Evolutionary conservation across 2,888 invertebrate genomes (phyloP), one percentile per base, ranked within the genome.

Genomic region (Drosophila meridionalis): DNA sequence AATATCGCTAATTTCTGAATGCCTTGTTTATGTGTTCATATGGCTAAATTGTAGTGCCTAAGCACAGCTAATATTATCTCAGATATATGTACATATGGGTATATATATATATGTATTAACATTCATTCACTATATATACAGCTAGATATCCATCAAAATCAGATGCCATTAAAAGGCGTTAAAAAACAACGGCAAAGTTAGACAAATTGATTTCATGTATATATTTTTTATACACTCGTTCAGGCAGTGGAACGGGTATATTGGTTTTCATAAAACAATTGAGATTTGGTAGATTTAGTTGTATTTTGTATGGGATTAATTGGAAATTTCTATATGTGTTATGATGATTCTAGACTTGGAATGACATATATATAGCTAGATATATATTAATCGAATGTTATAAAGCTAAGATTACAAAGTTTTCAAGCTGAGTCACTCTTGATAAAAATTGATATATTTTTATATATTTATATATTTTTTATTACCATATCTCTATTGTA

Each of bases 171-270:
- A 26, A 36, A 42, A 45, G 61, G 61, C 67, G 57, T 26, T 55
- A n/a, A 14, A n/a, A 67, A 50, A 45, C 58, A 47, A 52, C 52
- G 52, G 59, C 47, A 67, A 77, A 73, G 67, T 68, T 68, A 61
- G 59, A 60, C 70, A 66, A 77, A 74, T 79, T 75, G 59, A 78
- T 71, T 61, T 62, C 11, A 34, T 11, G 50, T 34, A 52, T 52
- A 34, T 40, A 28, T 55, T 55, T 55, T 30, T 36, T 12, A 36
- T 12, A 36, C 36, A 3, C 36, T 5, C 52, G 34, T 4, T 34
- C 50, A 11, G 0, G 11, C 6, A 2, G 20, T 3, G 12, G 0
- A 0, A 5, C 4, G 52, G 12, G 52, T 26, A 36, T 52, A 52
- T 52, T 12, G 11, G 34, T 12, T 34, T 34, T 20, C 0, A n/a